A percentile compares a stretch with the other conserved stretches of the same genome.
These are phyloP conservation scores for Rhadinocentrus ornatus DNA, from an alignment of 2,797 vertebrate species.

Conservation along the genomic window DNA sequence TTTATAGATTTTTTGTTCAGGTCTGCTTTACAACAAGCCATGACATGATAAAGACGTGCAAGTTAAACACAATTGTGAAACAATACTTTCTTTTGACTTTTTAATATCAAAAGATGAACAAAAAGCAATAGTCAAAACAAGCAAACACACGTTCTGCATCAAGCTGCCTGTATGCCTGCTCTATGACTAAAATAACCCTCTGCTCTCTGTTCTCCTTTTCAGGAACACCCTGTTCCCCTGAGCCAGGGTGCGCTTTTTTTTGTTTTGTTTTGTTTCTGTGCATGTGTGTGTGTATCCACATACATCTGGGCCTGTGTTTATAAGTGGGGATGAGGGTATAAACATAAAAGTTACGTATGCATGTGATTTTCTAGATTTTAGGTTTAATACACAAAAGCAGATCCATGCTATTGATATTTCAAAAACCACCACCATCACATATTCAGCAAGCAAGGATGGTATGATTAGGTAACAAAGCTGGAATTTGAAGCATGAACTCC, in stretches of 20 bases:
- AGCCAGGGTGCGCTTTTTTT: constrained; percentile 32
- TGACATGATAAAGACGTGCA: too few relatives aligned
- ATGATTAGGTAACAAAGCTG: constrained; percentile 47
- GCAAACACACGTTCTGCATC: constrained; percentile 52
- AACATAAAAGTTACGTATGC: constrained; percentile 16
- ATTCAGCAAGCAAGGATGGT: constrained; percentile 5
- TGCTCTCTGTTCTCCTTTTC: constrained; percentile 85
- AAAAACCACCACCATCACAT: constrained; percentile 16
- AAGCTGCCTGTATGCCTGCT: constrained; percentile 64
- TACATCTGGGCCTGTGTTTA: constrained; percentile 10
- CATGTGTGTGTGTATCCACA: constrained; percentile 18
- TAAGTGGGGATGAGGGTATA: neutral
- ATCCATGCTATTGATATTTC: constrained; percentile 36
- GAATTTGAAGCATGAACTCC: constrained; percentile 54
- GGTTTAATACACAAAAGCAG: constrained; percentile 35
- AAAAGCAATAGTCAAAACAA: constrained; percentile 15
- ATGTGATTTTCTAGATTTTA: constrained; percentile 3
- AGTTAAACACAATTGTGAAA: too few relatives aligned
- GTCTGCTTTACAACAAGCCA: too few relatives aligned
- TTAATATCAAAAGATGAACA: neutral
- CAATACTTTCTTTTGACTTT: neutral
- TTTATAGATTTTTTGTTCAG: too few relatives aligned
- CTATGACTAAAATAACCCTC: constrained; percentile 79
- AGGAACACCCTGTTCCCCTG: constrained; percentile 78
- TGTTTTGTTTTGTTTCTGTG: neutral